Evolutionary conservation across 2,113 vertebrate species (phyloP), one percentile per base, ranked within the genome.

Genomic region (Leptocoma aspasia): DNA sequence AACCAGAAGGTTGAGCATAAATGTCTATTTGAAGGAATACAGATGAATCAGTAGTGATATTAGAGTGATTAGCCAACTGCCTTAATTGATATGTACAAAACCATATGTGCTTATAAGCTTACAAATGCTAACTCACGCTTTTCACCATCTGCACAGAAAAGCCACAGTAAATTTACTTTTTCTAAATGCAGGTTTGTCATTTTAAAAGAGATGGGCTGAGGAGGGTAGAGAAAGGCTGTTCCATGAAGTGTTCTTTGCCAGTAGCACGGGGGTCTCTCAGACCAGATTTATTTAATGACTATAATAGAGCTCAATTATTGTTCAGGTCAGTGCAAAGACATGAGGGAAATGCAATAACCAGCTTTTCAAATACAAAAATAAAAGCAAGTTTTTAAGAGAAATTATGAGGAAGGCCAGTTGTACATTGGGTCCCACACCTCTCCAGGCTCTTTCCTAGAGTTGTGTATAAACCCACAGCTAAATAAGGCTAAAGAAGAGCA

Each of bases 61-160:
- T 94, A 90, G 44, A 97, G 75, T 89, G 82, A 97, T 96, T 97
- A 95, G 95, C 86, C 87, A 95, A 94, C 66, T 97, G 76, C 59
- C 72, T 95, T 97, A 96, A 95, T 95, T 96, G 95, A 75, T 95
- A 97, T 94, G 69, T 90, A 94, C 78, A 96, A 97, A 98, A 96
- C 78, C 96, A 85, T 95, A 94, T 96, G 89, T 94, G 77, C 89
- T 89, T 95, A 93, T 87, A 94, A 90, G 71, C 84, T 97, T 96
- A 84, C 90, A 96, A 97, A 97, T 96, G 96, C 76, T 96, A 96
- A 93, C 68, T 96, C 91, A 95, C 7, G 6, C 87, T 97, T 95
- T 78, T 88, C 82, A 90, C 95, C 87, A 96, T 94, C 95, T 97
- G 81, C 65, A 92, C 92, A 66, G 61, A 90, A 96, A 97, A 95